Base-by-base conservation (phyloP, 2,113 vertebrate genomes). In the Syngnathus scovelli region DNA sequence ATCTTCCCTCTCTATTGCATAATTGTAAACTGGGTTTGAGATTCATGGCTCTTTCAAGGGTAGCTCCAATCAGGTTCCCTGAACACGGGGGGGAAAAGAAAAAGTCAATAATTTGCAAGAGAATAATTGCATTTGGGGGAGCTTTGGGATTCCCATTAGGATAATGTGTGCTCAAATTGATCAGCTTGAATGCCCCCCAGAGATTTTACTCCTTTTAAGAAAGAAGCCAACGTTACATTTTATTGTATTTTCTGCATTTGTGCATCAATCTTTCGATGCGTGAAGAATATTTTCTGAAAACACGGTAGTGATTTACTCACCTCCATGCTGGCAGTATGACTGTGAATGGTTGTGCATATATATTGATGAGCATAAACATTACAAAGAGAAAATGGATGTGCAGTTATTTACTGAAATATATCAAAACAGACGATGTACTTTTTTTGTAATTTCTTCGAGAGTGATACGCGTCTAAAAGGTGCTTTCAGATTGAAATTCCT, bases 101-200 rank as follows among this genome's bases (percentile, higher is more conserved):
- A 58, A 70, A 75, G 68, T 76, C 76, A 72, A 71, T 48, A 67
- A 66, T 61, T 65, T 70, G 56, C 61, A 19, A 61, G 43, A 61
- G 66, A 64, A 74, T 86, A 82, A 83, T 86, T 83, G 76, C 62
- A 65, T 80, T 19, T 49, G 18, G 48, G 48, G 48, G 48, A 49
- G 48, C 18, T 49, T 49, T 49, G 48, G 48, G 48, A 49, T 49
- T 49, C 18, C 18, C 48, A 49, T 49, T 49, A 49, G 19, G 48
- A 49, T 19, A 18, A 49, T 49, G 18, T n/a, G 48, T 64, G 54
- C 54, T 36, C 54, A 33, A 33, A 56, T 33, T 56, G 5, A 56
- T 33, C 23, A 56, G 6, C 48, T 49, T 49, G 19, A 49, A n/a
- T 49, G 18, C 7, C 18, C 18, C 18, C 48, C 48, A 19, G 48